These are phyloP conservation scores for Heptranchias perlo DNA, from an alignment of 2,113 vertebrate species.

Conservation along the genomic window DNA sequence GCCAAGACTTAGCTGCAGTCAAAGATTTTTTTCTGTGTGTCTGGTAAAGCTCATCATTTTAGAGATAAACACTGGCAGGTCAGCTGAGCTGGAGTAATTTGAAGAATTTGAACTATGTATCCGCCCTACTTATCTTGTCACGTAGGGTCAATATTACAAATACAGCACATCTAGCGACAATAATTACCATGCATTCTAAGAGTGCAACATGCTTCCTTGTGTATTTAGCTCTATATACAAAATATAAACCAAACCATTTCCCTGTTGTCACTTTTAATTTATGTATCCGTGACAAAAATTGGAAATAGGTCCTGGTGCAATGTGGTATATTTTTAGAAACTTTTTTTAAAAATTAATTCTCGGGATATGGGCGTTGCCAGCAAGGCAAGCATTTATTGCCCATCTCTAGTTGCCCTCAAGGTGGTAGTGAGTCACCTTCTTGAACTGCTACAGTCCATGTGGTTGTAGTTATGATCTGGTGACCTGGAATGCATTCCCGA, in stretches of 20 bases:
- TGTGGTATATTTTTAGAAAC: neutral
- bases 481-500: too few relatives aligned
- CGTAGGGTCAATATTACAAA: neutral
- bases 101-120: constrained; percentile 8
- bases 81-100: neutral
- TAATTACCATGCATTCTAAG: neutral
- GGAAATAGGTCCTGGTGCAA: too few relatives aligned
- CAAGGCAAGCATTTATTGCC: neutral
- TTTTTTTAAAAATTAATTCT: neutral
- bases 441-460: too few relatives aligned
- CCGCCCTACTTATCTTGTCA: constrained; percentile 21
- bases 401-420: neutral
- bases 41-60: constrained; percentile 14
- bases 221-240: neutral
- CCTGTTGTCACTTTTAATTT: neutral
- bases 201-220: neutral
- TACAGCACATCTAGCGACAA: neutral
- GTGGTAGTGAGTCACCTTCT: neutral
- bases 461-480: too few relatives aligned
- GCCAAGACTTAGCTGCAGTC: too few relatives aligned
- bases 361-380: too few relatives aligned
- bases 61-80: neutral
- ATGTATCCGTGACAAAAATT: neutral
- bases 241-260: neutral
- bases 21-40: neutral